Evolutionary conservation across 1,140 invertebrate genomes (phyloP).

Genomic region (Drosophila ambigua): DNA sequence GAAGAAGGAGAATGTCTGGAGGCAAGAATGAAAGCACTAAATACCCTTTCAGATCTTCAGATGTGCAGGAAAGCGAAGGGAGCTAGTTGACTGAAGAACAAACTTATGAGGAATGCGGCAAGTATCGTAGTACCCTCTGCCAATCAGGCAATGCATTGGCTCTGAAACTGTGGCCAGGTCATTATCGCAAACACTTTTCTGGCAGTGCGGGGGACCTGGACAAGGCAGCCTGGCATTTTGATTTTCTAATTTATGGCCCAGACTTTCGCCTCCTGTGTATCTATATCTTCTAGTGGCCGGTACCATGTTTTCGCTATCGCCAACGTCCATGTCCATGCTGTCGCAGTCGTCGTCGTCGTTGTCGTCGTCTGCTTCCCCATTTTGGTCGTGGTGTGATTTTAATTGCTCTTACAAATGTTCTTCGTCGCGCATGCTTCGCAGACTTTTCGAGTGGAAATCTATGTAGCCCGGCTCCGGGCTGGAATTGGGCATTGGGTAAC

Average conservation of each 20-base stretch:
- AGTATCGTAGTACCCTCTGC: background rate
- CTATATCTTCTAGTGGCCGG: slow-evolving; percentile 48
- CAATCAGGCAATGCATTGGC: slow-evolving; percentile 12
- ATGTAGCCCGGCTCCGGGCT: slow-evolving; percentile 49
- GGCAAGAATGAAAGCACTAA: background rate
- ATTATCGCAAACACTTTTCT: slow-evolving; percentile 44
- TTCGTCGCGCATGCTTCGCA: slow-evolving; percentile 56
- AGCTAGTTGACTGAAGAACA: no score
- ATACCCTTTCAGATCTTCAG: background rate
- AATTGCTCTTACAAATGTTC: slow-evolving; percentile 78
- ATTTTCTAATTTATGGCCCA: slow-evolving; percentile 72
- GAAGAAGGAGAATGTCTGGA: no score
- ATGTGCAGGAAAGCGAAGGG: no score
- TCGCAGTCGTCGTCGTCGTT: background rate
- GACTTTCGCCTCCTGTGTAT: slow-evolving; percentile 40
- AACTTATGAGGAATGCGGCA: no score
- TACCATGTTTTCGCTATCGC: slow-evolving; percentile 60
- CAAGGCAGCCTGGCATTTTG: slow-evolving; percentile 64
- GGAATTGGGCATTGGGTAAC: slow-evolving; percentile 25
- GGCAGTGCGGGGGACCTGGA: slow-evolving; percentile 1
- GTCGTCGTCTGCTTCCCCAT: slow-evolving; percentile 57
- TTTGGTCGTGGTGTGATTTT: slow-evolving; percentile 77
- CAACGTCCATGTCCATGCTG: slow-evolving; percentile 53
- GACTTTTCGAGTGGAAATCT: slow-evolving; percentile 71
- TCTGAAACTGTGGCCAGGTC: slow-evolving; percentile 55